Percentiles rank a stretch among this genome's conserved stretches.
Evolutionary conservation across 2,888 invertebrate species (phyloP).

Genomic region (Actias luna): DNA sequence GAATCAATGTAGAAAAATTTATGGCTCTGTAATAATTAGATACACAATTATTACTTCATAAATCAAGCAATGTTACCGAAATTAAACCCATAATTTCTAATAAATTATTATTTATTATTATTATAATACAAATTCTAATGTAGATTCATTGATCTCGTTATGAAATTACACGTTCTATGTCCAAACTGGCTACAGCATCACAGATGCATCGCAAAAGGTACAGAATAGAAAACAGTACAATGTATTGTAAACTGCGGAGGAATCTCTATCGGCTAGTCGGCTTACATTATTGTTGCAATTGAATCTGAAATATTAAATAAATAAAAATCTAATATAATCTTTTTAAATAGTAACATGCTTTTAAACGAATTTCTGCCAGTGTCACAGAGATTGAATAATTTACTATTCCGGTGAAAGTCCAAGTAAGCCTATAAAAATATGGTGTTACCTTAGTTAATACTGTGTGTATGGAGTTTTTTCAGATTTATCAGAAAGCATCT

Average conservation of each 20-base stretch:
- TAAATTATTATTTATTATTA: not conserved
- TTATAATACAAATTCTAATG: not conserved
- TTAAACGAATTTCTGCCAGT: too few species aligned
- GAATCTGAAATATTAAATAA: constrained; percentile 46
- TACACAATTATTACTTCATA: too few species aligned
- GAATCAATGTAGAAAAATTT: too few species aligned
- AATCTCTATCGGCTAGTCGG: constrained; percentile 34
- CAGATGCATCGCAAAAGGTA: constrained; percentile 40
- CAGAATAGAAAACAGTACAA: constrained; percentile 29
- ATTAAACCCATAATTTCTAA: not conserved
- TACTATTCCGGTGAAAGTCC: too few species aligned
- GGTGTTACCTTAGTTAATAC: too few species aligned
- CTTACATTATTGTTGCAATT: constrained; percentile 43
- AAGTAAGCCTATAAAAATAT: too few species aligned
- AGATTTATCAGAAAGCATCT: too few species aligned
- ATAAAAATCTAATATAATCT: not conserved
- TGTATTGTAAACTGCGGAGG: constrained; percentile 20
- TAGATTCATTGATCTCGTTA: not conserved
- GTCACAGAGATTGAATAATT: too few species aligned
- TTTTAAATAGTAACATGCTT: not conserved
- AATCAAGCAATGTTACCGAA: constrained; percentile 12
- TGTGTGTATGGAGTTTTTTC: too few species aligned
- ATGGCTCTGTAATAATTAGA: too few species aligned
- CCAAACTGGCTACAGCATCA: constrained; percentile 32
- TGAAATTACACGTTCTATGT: not conserved